These are phyloP conservation scores for Myotis pilosus DNA, from an alignment of 2,797 vertebrate species.

Conservation along the genomic window DNA sequence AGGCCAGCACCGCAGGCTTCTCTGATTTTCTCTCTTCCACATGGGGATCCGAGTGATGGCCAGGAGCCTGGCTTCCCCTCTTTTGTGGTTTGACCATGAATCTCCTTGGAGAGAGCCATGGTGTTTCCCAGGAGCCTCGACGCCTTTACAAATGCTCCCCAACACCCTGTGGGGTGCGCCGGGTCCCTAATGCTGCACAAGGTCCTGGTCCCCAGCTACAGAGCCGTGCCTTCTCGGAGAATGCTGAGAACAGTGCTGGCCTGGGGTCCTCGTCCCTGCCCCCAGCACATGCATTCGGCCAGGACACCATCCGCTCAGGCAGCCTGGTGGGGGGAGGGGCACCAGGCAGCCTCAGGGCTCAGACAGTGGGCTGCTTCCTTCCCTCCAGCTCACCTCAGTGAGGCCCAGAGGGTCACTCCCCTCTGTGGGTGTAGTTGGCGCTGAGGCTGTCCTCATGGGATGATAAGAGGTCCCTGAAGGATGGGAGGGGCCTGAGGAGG, in stretches of 20 bases:
- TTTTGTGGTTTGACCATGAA: background rate
- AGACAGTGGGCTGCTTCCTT: background rate
- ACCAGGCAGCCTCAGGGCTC: background rate
- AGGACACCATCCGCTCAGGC: background rate
- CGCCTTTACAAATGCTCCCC: background rate
- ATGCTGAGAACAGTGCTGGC: background rate
- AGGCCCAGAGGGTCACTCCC: background rate
- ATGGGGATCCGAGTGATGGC: background rate
- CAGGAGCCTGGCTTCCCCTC: background rate
- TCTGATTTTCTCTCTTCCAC: background rate
- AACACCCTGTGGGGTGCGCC: no score
- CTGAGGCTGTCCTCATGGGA: background rate
- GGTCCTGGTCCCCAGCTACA: background rate
- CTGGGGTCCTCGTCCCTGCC: background rate
- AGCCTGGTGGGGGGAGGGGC: background rate
- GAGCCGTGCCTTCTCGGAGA: background rate
- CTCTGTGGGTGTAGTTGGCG: no score
- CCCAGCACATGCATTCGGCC: background rate
- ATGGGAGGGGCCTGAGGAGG: background rate
- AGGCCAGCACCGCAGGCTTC: rapidly evolving
- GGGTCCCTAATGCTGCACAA: background rate
- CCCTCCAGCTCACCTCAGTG: no score
- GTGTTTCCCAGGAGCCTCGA: background rate
- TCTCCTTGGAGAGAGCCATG: background rate
- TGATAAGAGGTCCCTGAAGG: background rate